Evolutionary conservation across 2,888 invertebrate genomes (phyloP).

Genomic region (Conchocele bisecta): DNA sequence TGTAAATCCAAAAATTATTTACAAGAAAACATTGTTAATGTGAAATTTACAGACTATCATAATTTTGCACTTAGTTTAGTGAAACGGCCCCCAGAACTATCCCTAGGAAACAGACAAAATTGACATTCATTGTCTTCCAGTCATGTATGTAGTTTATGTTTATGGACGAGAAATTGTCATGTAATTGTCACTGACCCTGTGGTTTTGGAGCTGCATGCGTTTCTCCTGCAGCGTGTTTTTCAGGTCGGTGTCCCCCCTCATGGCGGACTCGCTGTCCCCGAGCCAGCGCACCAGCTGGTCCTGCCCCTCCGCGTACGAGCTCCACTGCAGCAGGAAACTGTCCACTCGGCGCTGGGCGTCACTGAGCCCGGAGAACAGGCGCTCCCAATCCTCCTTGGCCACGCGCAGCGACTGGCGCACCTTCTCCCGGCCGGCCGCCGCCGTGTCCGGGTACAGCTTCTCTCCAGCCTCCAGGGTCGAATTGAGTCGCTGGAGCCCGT

Average conservation of each 20-base stretch:
- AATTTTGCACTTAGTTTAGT: no score
- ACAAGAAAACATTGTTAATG: no score
- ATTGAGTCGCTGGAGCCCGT: constrained; percentile 91
- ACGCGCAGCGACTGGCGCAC: constrained; percentile 89
- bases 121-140: no score
- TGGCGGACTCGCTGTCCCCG: constrained; percentile 88
- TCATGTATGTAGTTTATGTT: no score
- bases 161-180: no score
- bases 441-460: constrained; percentile 92
- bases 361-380: constrained; percentile 87
- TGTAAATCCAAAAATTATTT: no score
- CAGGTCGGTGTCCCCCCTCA: constrained; percentile 91
- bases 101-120: no score
- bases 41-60: no score
- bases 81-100: no score
- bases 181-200: constrained; percentile 87
- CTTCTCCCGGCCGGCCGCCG: constrained; percentile 92
- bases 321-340: constrained; percentile 94
- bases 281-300: constrained; percentile 91
- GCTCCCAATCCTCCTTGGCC: constrained; percentile 84
- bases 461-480: constrained; percentile 94
- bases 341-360: constrained; percentile 92
- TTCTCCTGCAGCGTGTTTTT: constrained; percentile 95
- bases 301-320: constrained; percentile 93
- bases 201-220: constrained; percentile 91